Percentiles rank a stretch among this genome's conserved stretches.
Conservation (phyloP, 2,888 invertebrate genomes). For the Pristionchus exspectatus region DNA sequence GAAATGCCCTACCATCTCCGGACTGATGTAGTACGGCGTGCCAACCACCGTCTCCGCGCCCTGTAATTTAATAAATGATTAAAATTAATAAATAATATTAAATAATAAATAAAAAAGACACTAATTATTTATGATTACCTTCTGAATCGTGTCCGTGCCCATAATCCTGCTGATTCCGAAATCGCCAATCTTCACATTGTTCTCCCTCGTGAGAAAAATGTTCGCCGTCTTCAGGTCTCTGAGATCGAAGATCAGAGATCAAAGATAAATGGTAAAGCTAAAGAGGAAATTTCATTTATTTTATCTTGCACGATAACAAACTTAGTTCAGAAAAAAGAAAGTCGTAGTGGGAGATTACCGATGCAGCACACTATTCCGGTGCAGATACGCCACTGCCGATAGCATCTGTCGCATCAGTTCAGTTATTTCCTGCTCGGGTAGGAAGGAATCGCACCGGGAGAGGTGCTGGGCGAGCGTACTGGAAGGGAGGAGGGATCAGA, state of each 20-base stretch:
- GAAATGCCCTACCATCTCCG: constrained; percentile 76
- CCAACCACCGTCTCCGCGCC: constrained; percentile 82
- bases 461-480: constrained; percentile 85
- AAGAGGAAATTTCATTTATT: too few relatives aligned
- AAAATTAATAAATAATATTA: constrained; percentile 80
- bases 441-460: constrained; percentile 81
- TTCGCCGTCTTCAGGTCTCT: constrained; percentile 88
- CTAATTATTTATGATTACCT: constrained; percentile 54
- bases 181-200: constrained; percentile 86
- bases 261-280: not conserved
- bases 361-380: constrained; percentile 81
- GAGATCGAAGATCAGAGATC: not conserved
- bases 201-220: constrained; percentile 85
- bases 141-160: constrained; percentile 82
- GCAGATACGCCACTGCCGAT: constrained; percentile 86
- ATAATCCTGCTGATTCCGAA: constrained; percentile 88
- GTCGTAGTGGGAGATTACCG: too few relatives aligned
- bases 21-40: constrained; percentile 82
- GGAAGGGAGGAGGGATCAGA: constrained; percentile 46
- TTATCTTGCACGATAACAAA: too few relatives aligned
- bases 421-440: constrained; percentile 82
- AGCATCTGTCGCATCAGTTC: constrained; percentile 83
- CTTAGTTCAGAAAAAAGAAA: too few relatives aligned
- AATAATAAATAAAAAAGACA: not conserved
- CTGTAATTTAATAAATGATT: constrained; percentile 70